Evolutionary conservation across 2,888 invertebrate genomes (phyloP), one percentile per base, ranked within the genome.

Genomic region (Tenthredo mesomela): DNA sequence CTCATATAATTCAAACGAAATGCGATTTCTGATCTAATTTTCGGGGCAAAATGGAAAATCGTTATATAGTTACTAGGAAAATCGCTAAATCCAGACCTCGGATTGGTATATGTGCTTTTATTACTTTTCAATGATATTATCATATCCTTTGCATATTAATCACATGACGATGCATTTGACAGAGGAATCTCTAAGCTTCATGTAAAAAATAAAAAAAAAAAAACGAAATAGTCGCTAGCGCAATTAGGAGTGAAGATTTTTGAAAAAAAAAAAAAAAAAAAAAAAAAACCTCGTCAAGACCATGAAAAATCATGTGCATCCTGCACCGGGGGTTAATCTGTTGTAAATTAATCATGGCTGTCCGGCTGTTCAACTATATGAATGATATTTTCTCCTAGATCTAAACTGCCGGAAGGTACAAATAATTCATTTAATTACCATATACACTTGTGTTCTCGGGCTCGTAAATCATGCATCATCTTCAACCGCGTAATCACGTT

Each of bases 1-100:
- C 71, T 73, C 43, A 73, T n/a, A 73, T 43, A 73, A 73, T 73
- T n/a, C 21, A 21, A 43, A 73, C 71, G 71, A 43, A 73, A 73
- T 25, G 71, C 43, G 2, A 73, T 73, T 73, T 73, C 40, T 43
- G 71, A 43, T 21, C n/a, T 43, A 29, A 21, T 43, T 10, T 43
- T n/a, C 10, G 71, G 9, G 21, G 71, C 18, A 43, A 6, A 43
- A 10, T 10, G 21, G 10, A 33, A 67, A 61, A 61, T 2, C 61
- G 9, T 61, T 21, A 7, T 21, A 7, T 61, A 3, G 25, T 12
- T 21, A 2, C 61, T 25, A 61, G 18, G 25, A 21, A 9, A 10
- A 61, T 61, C 21, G 61, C 25, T 25, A 10, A 61, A 61, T 61
- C 10, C 9, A 25, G 10, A 25, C 29, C 25, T 33, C 25, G 10